phyloP scores from a whole-genome alignment of 2,888 invertebrate species.

The Dryococelus australis region DNA sequence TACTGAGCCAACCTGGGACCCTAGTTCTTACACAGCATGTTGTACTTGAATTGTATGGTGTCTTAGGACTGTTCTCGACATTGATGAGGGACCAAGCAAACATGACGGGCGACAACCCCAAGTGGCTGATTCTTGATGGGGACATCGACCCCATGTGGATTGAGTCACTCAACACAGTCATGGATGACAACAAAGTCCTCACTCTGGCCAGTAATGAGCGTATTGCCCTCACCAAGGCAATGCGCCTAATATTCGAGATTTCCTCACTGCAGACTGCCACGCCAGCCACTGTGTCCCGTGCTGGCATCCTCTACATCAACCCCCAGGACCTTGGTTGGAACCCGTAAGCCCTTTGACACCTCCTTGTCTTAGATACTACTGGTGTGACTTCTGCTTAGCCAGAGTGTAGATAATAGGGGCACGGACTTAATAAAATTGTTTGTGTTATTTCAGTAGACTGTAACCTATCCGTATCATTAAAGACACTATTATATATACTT shows the following conservation, averaged over 20 bases:
- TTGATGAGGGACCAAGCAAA: conserved; percentile 95
- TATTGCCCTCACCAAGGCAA: conserved; percentile 85
- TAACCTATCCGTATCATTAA: too few species aligned
- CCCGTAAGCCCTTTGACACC: conserved; percentile 69
- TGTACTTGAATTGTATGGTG: too few species aligned
- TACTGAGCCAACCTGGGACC: too few species aligned
- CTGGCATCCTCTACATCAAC: conserved; percentile 94
- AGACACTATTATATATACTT: too few species aligned
- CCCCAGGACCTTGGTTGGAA: conserved; percentile 95
- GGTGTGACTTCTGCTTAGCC: too few species aligned
- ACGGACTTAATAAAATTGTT: neutral
- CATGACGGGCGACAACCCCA: conserved; percentile 82
- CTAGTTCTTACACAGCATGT: too few species aligned
- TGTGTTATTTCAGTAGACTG: neutral
- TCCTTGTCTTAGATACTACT: neutral
- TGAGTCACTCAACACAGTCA: conserved; percentile 93
- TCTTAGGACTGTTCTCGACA: conserved; percentile 84
- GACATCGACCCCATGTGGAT: conserved; percentile 99
- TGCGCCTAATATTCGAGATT: conserved; percentile 95
- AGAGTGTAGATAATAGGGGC: too few species aligned
- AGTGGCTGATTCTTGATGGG: conserved; percentile 95
- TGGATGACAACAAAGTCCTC: conserved; percentile 96
- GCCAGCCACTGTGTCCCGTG: conserved; percentile 93
- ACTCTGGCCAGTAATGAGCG: conserved; percentile 95
- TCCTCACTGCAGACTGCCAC: conserved; percentile 89